These are phyloP conservation scores for Anisognathus igniventris DNA, from an alignment of 2,797 vertebrate genomes.

Conservation along the genomic window DNA sequence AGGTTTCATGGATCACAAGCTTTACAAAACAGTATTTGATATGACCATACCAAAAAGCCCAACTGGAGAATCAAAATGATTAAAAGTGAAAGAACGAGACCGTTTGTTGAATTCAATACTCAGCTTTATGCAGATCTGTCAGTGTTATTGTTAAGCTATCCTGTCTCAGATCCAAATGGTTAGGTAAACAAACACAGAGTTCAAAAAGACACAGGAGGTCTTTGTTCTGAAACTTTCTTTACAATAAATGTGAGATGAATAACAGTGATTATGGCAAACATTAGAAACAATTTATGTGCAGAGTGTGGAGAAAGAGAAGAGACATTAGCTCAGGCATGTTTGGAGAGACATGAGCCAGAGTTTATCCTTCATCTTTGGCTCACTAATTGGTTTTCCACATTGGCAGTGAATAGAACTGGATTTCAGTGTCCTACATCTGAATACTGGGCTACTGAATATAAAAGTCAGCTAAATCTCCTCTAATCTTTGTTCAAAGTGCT, in stretches of 20 bases:
- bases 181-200: not conserved
- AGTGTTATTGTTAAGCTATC: not conserved
- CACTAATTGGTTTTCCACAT: not conserved
- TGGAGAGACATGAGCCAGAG: not conserved
- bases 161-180: not conserved
- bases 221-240: not conserved
- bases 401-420: not conserved
- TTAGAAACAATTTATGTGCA: not conserved
- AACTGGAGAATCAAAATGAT: not conserved
- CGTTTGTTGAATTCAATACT: not conserved
- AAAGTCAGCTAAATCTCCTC: not conserved
- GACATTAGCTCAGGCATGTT: not conserved
- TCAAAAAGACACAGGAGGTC: not conserved
- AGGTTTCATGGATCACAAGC: not conserved
- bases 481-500: not conserved
- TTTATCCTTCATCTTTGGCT: not conserved
- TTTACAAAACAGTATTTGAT: not conserved
- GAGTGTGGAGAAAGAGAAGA: not conserved
- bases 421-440: not conserved
- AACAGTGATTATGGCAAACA: not conserved
- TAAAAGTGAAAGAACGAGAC: not conserved
- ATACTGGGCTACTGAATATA: not conserved
- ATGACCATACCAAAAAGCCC: not conserved
- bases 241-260: not conserved
- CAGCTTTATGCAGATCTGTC: not conserved